phyloP scores from a whole-genome alignment of 2,113 vertebrate genomes.

The Lamprotornis superbus region DNA sequence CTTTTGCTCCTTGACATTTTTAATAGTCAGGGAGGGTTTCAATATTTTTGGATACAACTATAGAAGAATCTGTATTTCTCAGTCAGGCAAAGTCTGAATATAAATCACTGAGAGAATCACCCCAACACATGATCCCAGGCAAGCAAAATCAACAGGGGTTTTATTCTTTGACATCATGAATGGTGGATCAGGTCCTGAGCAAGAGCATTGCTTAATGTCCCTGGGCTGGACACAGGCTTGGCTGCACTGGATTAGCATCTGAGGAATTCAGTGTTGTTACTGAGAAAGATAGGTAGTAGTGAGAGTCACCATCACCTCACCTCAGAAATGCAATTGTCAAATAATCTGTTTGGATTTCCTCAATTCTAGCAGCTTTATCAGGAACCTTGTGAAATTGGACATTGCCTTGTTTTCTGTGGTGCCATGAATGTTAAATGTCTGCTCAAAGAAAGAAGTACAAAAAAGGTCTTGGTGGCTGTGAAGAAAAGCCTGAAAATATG shows the following conservation, averaged over 20 bases:
- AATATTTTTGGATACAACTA: conserved; percentile 9
- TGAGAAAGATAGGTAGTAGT: neutral
- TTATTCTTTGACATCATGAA: neutral
- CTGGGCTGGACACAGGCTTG: neutral
- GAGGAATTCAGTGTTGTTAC: neutral
- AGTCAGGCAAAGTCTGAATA: neutral
- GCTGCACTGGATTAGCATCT: neutral
- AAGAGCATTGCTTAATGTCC: neutral
- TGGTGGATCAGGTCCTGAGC: neutral
- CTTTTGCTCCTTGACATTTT: neutral
- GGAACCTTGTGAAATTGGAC: neutral
- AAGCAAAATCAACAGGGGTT: neutral
- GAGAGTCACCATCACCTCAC: accelerated
- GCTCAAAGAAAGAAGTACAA: neutral
- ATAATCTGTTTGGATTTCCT: neutral
- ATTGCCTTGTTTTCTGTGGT: neutral
- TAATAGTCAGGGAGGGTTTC: neutral
- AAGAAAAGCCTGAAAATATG: neutral
- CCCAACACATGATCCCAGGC: neutral
- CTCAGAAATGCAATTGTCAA: neutral
- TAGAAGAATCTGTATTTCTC: neutral
- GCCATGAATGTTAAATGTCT: neutral
- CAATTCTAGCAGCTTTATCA: neutral
- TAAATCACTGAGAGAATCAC: neutral
- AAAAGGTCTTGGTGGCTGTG: neutral